Base-by-base conservation (phyloP, 2,888 invertebrate genomes). In the Sminthurides aquaticus region DNA sequence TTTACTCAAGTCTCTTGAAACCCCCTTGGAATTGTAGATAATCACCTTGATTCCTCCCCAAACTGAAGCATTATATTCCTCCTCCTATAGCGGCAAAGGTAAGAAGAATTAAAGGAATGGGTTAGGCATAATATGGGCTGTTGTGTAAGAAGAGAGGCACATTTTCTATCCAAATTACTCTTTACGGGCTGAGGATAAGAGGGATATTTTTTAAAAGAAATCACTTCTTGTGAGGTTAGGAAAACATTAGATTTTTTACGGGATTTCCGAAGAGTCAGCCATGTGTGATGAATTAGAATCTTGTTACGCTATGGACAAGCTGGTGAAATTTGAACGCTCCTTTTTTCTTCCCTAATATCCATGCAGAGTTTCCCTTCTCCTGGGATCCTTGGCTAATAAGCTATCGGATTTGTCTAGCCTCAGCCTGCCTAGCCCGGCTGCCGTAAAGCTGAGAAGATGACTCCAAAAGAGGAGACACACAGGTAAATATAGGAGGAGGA, bases 251-350 rank as follows among this genome's bases (percentile, higher is more conserved):
- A 34, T 58, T 69, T 69, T 69, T 69, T 69, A 67, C 62, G 66
- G 64, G 63, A 64, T 66, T 67, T 69, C 62, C 65, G 64, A 67
- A 63, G 68, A 71, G 62, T 67, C 71, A 71, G 66, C 67, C 70
- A 71, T 66, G 73, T 73, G 73, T 73, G 71, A 73, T 73, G 71
- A 71, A 73, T 73, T 71, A 68, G 73, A 71, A 71, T 73, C 73
- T 73, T 69, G 73, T 73, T 73, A 73, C 71, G 73, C 69, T 70
- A 73, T 71, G 69, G 71, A 72, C 71, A 69, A 67, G 67, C 69
- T 70, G 70, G 67, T 72, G 72, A 72, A 72, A 72, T 62, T 62
- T 34, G 62, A 62, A 63, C 57, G 63, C 52, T 57, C 57, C 28
- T 49, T 57, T 63, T 63, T 63, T 57, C 5, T 20, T 22, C 25